These are phyloP conservation scores for Ctenopoma kingsleyae DNA, from an alignment of 2,797 vertebrate genomes.

Conservation along the genomic window DNA sequence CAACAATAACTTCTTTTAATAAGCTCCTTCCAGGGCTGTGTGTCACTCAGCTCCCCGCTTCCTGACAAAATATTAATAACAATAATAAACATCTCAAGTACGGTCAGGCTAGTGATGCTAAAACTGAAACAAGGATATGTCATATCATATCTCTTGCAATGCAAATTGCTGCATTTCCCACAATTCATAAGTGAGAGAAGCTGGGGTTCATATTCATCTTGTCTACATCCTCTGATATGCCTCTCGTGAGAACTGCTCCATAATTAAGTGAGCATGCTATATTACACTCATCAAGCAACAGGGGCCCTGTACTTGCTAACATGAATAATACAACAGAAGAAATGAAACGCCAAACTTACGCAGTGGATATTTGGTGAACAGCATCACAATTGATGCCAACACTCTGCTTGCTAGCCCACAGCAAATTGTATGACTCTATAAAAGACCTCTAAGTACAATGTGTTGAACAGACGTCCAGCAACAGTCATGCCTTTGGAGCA, in stretches of 20 bases:
- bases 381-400: conserved; percentile 48
- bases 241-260: conserved; percentile 71
- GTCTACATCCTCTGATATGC: conserved; percentile 65
- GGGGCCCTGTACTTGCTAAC: conserved; percentile 57
- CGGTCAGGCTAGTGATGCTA: conserved; percentile 35
- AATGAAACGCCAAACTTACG: conserved; percentile 50
- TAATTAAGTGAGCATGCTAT: conserved; percentile 76
- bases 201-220: conserved; percentile 64
- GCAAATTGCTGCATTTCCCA: conserved; percentile 66
- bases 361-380: conserved; percentile 45
- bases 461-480: conserved; percentile 73
- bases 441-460: conserved; percentile 75
- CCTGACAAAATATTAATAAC: conserved; percentile 82
- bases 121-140: conserved; percentile 50
- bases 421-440: conserved; percentile 49
- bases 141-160: conserved; percentile 56
- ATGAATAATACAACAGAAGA: conserved; percentile 72
- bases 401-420: conserved; percentile 28
- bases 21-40: conserved; percentile 71
- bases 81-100: conserved; percentile 74
- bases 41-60: conserved; percentile 72
- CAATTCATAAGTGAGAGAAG: conserved; percentile 59
- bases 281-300: conserved; percentile 72
- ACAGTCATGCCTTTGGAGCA: conserved; percentile 75
- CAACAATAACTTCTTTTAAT: conserved; percentile 83